Conservation (phyloP, 2,113 vertebrate species). For the Rhabdomys dilectus region DNA sequence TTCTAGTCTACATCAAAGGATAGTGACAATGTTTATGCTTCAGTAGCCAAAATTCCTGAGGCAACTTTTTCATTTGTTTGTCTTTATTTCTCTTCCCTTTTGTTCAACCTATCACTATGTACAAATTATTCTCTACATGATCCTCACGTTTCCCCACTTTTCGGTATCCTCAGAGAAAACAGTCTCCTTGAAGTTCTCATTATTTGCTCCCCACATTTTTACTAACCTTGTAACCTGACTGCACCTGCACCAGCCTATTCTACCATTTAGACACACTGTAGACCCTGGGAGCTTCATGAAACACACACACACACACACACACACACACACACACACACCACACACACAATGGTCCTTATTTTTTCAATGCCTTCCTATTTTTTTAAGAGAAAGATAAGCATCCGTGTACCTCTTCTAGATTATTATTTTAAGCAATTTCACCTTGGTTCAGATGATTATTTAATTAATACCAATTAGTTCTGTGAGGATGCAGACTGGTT, state of each 20-base stretch:
- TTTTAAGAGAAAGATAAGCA: not conserved
- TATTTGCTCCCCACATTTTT: not conserved
- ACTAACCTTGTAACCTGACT: not conserved
- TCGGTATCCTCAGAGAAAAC: not conserved
- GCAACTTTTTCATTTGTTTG: not conserved
- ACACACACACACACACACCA: not conserved
- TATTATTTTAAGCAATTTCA: not conserved
- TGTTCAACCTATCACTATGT: not conserved
- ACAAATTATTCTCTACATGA: not conserved
- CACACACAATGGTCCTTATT: not conserved
- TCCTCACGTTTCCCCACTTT: not conserved
- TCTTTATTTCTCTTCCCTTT: not conserved
- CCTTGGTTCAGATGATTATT: not conserved
- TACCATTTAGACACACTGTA: not conserved
- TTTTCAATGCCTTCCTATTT: not conserved
- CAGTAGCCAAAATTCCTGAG: not conserved
- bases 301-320: not conserved
- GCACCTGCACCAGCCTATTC: not conserved
- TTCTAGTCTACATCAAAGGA: not conserved
- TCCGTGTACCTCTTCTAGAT: not conserved
- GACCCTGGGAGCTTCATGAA: not conserved
- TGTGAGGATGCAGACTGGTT: not conserved
- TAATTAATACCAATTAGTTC: not conserved
- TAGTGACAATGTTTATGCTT: not conserved
- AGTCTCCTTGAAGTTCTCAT: not conserved